Conservation (phyloP, 2,888 invertebrate genomes). For the Diplazon laetatorius region DNA sequence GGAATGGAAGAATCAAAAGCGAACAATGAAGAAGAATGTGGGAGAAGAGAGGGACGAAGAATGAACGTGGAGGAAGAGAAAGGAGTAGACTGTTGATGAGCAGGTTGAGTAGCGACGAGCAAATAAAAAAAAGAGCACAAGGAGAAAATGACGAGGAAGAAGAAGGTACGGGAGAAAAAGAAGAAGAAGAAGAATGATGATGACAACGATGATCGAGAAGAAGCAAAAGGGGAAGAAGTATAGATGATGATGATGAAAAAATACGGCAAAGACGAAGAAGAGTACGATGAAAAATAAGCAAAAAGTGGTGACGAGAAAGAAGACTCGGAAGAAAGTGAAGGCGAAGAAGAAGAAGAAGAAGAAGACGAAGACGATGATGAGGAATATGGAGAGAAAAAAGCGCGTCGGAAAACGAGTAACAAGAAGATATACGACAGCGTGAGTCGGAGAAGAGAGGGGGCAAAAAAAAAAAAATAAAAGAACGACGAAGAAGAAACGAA, state of each 20-base stretch:
- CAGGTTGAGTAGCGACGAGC: constrained; percentile 27
- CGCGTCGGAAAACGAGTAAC: constrained; percentile 10
- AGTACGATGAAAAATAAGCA: not conserved
- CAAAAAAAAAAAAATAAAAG: constrained; percentile 2
- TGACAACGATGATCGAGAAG: constrained; percentile 23
- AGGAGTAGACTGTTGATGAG: constrained; percentile 20
- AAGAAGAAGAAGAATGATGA: too few species aligned
- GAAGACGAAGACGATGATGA: constrained; percentile 3
- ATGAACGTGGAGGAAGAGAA: not conserved
- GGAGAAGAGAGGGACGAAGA: constrained; percentile 35
- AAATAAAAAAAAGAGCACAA: constrained; percentile 7
- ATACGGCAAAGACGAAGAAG: too few species aligned
- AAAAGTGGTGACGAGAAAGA: constrained; percentile 21
- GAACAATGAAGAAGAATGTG: constrained; percentile 27
- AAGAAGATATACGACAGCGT: constrained; percentile 20
- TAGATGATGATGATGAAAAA: not conserved
- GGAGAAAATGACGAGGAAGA: not conserved
- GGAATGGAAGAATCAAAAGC: constrained; percentile 28
- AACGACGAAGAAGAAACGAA: constrained; percentile 44
- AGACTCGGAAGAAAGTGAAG: not conserved
- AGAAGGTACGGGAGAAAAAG: too few species aligned
- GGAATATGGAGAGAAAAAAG: not conserved
- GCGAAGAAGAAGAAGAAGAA: constrained; percentile 6
- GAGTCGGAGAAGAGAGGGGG: constrained; percentile 9
- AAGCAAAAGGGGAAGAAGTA: not conserved